Base-by-base conservation (phyloP, 2,113 vertebrate genomes). In the Zapornia atra region DNA sequence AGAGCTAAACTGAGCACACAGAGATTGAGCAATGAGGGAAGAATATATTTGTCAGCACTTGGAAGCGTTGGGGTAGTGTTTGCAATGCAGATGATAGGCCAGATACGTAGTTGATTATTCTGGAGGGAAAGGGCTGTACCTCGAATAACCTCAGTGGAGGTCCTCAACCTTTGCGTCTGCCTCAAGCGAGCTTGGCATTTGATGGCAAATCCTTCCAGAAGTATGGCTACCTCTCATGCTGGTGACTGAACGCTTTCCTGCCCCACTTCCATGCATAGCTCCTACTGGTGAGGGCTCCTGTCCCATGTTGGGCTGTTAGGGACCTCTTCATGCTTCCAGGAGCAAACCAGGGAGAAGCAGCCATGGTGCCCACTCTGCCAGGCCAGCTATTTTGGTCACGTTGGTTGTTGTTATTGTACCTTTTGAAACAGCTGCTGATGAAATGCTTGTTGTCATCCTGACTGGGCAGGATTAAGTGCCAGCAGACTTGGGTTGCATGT, bases 41-140 rank as follows among this genome's bases (percentile, higher is more conserved):
- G 77, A 90, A 79, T 78, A 73, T 60, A 44, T 85, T 93, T 95
- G 90, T 95, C 92, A 93, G 83, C 50, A 24, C 65, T 95, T 95
- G 69, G 69, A 71, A 93, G 83, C 0, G 0, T 70, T 92, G 59
- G 56, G 70, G 77, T 20, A 16, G 44, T 36, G 65, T 89, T 97
- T 82, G 80, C 46, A 20, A 21, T 83, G 82, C 38, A 56, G 79
- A 53, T 86, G 63, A 48, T 38, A 65, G 80, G 70, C 48, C 83
- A 82, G 81, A 84, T 75, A 68, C n/a, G 42, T 34, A 15, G 82
- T 84, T 79, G 84, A 44, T 75, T 86, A 10, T 65, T 83, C 86
- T 57, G 48, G 38, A 79, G 72, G 77, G 65, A 69, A 83, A 82
- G 73, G 24, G 61, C 8, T n/a, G 48, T 81, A 75, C 80, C 76